These are phyloP conservation scores for Nephrotoma guestfalica DNA, from an alignment of 2,888 invertebrate species.

Conservation along the genomic window DNA sequence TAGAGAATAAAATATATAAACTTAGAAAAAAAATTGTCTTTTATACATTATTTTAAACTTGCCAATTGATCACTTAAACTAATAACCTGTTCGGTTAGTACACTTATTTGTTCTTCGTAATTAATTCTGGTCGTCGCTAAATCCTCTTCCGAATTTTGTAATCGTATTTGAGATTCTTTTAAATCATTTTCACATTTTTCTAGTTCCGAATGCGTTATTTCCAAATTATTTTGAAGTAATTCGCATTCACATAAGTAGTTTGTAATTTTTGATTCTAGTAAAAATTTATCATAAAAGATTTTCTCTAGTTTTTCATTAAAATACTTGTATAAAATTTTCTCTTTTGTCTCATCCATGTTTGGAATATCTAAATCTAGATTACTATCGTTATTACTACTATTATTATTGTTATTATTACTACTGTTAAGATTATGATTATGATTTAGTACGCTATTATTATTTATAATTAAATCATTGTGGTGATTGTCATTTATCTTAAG, in stretches of 20 bases:
- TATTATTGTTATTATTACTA: neutral
- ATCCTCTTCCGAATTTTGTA: constrained; percentile 49
- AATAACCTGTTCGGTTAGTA: constrained; percentile 46
- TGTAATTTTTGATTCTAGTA: constrained; percentile 26
- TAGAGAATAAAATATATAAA: neutral
- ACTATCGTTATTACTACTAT: neutral
- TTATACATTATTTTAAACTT: constrained; percentile 20
- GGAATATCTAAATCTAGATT: constrained; percentile 3
- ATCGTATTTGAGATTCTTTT: constrained; percentile 31
- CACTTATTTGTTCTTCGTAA: constrained; percentile 48
- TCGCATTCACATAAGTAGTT: constrained; percentile 22
- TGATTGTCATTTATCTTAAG: constrained; percentile 37
- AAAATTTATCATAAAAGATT: constrained; percentile 24
- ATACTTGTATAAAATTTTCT: constrained; percentile 27
- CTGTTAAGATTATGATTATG: neutral
- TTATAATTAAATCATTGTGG: constrained; percentile 23
- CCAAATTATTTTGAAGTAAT: constrained; percentile 34
- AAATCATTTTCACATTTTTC: constrained; percentile 38
- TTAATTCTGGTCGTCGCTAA: constrained; percentile 45
- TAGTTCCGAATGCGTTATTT: constrained; percentile 35
- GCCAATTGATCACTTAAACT: constrained; percentile 70
- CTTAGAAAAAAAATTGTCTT: neutral
- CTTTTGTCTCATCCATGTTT: constrained; percentile 15
- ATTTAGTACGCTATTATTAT: constrained; percentile 15
- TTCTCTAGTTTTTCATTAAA: constrained; percentile 30